These are phyloP conservation scores for Bathynomus jamesi DNA, from an alignment of 1,140 invertebrate species.

Conservation along the genomic window DNA sequence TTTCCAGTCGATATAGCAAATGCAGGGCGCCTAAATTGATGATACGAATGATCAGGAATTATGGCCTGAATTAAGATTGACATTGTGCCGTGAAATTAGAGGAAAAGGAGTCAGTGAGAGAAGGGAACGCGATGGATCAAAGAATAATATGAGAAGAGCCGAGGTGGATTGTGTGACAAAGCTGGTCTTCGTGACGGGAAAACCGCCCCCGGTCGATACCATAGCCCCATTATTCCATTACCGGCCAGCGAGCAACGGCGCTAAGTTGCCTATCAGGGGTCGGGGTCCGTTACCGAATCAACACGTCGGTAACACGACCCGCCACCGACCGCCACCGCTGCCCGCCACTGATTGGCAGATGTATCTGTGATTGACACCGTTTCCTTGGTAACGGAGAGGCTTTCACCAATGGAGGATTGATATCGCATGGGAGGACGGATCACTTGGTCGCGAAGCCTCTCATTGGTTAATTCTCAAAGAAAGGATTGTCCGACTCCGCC, in stretches of 20 bases:
- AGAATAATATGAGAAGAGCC: not conserved
- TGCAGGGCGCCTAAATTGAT: no score
- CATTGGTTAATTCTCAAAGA: slow-evolving; percentile 4
- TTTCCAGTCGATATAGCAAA: no score
- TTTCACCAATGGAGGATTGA: slow-evolving; percentile 11
- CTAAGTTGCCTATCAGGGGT: slow-evolving; percentile 34
- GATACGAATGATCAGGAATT: not conserved
- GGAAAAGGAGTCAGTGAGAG: not conserved
- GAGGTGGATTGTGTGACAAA: not conserved
- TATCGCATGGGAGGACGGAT: slow-evolving; percentile 4
- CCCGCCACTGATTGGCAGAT: slow-evolving; percentile 35
- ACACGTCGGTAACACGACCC: slow-evolving; percentile 34
- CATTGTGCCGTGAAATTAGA: not conserved
- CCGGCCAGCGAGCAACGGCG: slow-evolving; percentile 29
- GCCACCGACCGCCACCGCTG: slow-evolving; percentile 33
- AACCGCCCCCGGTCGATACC: slow-evolving; percentile 22
- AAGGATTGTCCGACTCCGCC: not conserved
- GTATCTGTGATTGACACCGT: slow-evolving; percentile 33
- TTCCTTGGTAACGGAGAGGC: slow-evolving; percentile 21
- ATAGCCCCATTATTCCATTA: slow-evolving; percentile 37
- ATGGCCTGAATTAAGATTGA: not conserved
- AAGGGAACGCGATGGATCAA: no score
- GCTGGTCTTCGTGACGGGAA: not conserved
- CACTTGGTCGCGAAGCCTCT: not conserved
- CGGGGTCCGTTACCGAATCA: slow-evolving; percentile 37